Evolutionary conservation across 1,140 invertebrate genomes (phyloP), one percentile per base, ranked within the genome.

Genomic region (Cherax destructor): DNA sequence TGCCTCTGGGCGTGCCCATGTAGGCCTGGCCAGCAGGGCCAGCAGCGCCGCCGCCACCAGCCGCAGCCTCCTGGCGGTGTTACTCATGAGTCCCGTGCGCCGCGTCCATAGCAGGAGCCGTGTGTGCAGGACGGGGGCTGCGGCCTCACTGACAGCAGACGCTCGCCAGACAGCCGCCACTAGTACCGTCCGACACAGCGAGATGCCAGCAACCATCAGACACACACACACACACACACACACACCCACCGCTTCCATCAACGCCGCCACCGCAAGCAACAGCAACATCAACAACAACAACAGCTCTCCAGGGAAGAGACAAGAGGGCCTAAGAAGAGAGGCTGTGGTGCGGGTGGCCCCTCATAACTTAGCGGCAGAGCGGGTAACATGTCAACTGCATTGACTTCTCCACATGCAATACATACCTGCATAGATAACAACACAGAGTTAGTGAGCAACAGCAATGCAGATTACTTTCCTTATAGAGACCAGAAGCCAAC

Each of bases 61-160:
- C 92, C 92, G 90, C 83, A 92, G 87, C 86, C 83, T 88, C 59
- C 80, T 76, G 92, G 72, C 81, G 72, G 87, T 86, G 81, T 74
- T 92, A 92, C 69, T 88, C 92, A 92, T 92, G 52, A 85, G 92
- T 92, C 80, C 80, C 80, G 74, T 72, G 92, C 77, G 84, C 77
- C 87, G 86, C 86, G 83, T 88, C 92, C 92, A 92, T 92, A 86
- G 83, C 88, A 89, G 83, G 87, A 59, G 78, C 81, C 92, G 86
- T 88, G 86, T 83, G 88, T 72, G 86, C 77, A 76, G 87, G 76
- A 74, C 87, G 87, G 80, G 80, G 81, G 86, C 92, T 81, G 77
- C 81, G 83, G 86, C 87, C 92, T 89, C 83, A 92, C 92, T 92
- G 91, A 88, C 41, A 56, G 47, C 77, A 91, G 90, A 91, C 90